Conservation (phyloP, 2,113 vertebrate genomes). For the Pavo muticus region DNA sequence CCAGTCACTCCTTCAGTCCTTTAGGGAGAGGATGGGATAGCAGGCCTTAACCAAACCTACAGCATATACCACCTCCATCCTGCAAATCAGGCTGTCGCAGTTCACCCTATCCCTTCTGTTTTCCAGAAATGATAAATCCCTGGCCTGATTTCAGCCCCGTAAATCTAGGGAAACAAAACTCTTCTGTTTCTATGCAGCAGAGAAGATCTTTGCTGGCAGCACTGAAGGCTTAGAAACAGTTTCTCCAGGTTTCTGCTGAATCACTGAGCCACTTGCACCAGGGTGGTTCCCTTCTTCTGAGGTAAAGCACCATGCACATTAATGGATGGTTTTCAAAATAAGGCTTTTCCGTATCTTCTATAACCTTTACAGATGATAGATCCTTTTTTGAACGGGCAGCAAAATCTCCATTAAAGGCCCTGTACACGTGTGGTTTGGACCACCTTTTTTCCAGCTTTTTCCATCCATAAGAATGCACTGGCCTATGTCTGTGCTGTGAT, state of each 20-base stretch:
- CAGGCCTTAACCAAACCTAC: neutral
- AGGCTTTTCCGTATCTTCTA: rapidly evolving
- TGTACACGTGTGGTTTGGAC: neutral
- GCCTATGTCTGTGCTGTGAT: neutral
- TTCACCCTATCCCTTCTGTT: neutral
- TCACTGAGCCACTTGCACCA: neutral
- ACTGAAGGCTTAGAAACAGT: neutral
- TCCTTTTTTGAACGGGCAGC: neutral
- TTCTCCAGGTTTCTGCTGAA: neutral
- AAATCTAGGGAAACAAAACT: neutral
- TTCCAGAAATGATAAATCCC: neutral
- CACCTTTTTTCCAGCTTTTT: neutral
- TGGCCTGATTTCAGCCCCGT: neutral
- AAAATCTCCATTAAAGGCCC: neutral
- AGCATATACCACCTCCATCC: neutral
- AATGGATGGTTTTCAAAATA: neutral
- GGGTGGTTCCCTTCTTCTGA: rapidly evolving
- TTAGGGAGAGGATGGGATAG: neutral
- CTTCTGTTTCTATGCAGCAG: neutral
- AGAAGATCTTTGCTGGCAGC: neutral
- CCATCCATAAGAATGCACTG: neutral
- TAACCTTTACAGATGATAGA: neutral
- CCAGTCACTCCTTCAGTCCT: neutral
- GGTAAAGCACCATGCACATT: neutral
- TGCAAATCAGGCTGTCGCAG: neutral